Percentiles rank a stretch among this genome's conserved stretches.
Evolutionary conservation across 2,797 vertebrate genomes (phyloP).

Genomic region (Adelosebastes latens): DNA sequence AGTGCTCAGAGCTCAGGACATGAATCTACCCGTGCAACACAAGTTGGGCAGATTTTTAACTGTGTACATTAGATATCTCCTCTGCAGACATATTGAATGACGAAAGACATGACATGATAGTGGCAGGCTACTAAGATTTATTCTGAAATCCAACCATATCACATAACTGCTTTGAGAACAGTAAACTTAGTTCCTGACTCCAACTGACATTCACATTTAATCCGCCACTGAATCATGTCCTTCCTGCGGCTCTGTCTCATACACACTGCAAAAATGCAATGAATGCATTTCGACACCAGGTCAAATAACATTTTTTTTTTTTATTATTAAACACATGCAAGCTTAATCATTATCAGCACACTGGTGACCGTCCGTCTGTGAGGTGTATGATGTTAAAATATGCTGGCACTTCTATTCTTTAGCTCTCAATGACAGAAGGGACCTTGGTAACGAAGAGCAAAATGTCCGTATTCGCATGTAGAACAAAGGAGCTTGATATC

Average conservation of each 20-base stretch:
- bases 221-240: slow-evolving; percentile 73
- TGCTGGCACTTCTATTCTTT: slow-evolving; percentile 74
- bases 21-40: slow-evolving; percentile 67
- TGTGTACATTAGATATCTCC: slow-evolving; percentile 75
- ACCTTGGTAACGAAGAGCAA: slow-evolving; percentile 73
- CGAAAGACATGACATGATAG: slow-evolving; percentile 78
- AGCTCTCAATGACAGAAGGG: slow-evolving; percentile 75
- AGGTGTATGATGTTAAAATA: slow-evolving; percentile 61
- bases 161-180: slow-evolving; percentile 76
- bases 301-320: slow-evolving; percentile 59
- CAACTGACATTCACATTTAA: slow-evolving; percentile 79
- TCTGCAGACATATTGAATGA: slow-evolving; percentile 80
- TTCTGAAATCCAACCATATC: slow-evolving; percentile 80
- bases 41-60: slow-evolving; percentile 69
- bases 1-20: slow-evolving; percentile 62
- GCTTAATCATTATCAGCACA: slow-evolving; percentile 68
- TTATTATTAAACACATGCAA: slow-evolving; percentile 48
- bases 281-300: slow-evolving; percentile 67
- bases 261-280: slow-evolving; percentile 54
- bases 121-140: slow-evolving; percentile 82
- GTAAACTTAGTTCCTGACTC: slow-evolving; percentile 79
- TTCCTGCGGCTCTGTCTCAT: slow-evolving; percentile 53
- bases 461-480: slow-evolving; percentile 58
- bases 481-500: slow-evolving; percentile 77
- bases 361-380: slow-evolving; percentile 61